phyloP scores from a whole-genome alignment of 2,888 invertebrate genomes.

The Aporophyla lueneburgensis region DNA sequence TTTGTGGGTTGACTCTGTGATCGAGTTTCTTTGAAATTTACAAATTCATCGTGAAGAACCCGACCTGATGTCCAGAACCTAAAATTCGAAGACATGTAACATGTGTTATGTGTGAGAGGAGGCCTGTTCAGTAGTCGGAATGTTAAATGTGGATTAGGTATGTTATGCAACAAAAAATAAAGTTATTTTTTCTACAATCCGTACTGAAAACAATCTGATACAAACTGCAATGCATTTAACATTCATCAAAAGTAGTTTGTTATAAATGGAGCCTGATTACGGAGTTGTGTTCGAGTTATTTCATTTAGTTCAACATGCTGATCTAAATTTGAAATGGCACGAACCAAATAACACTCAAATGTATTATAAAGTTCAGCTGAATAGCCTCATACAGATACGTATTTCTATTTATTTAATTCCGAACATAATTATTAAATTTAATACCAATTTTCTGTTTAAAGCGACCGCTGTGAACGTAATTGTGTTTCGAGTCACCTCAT shows the following conservation, averaged over 20 bases:
- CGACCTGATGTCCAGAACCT: too few species aligned
- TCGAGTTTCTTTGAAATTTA: too few species aligned
- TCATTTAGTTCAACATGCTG: constrained; percentile 22
- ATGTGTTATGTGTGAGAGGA: too few species aligned
- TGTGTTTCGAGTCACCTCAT: constrained; percentile 25
- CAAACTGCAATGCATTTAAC: constrained; percentile 10
- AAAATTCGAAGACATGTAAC: too few species aligned
- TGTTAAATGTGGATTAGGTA: too few species aligned
- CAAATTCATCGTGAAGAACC: too few species aligned
- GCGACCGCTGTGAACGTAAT: constrained; percentile 41
- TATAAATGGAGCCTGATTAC: constrained; percentile 20
- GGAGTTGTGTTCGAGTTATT: constrained; percentile 3
- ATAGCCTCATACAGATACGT: constrained; percentile 25
- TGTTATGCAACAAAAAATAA: too few species aligned
- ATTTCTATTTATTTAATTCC: constrained; percentile 40
- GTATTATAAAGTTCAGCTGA: constrained; percentile 19
- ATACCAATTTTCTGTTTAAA: constrained; percentile 52
- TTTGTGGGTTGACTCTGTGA: neutral
- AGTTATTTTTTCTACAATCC: neutral
- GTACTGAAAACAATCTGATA: neutral
- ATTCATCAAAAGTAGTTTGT: constrained; percentile 24
- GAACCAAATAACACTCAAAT: constrained; percentile 24
- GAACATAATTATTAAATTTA: constrained; percentile 51
- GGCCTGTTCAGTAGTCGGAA: too few species aligned
- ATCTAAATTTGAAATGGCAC: constrained; percentile 37